Percentiles rank a stretch among this genome's conserved stretches.
These are phyloP conservation scores for Cheumatopsyche charites DNA, from an alignment of 1,140 invertebrate genomes.

Conservation along the genomic window DNA sequence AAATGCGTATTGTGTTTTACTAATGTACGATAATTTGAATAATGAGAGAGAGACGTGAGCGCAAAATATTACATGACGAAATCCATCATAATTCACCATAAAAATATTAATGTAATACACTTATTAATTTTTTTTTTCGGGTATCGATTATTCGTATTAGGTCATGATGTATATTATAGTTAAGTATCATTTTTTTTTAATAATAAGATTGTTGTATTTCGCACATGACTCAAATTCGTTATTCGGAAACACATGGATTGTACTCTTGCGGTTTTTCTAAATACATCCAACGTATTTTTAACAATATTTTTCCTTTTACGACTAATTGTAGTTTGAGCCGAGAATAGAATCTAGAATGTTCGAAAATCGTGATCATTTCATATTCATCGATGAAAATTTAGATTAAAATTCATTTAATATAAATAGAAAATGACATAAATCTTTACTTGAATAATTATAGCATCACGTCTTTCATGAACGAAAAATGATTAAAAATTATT, in stretches of 20 bases:
- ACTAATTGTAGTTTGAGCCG: neutral
- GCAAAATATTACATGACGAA: neutral
- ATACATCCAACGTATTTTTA: neutral
- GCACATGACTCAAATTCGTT: constrained; percentile 9
- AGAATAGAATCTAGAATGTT: neutral
- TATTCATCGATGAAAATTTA: neutral
- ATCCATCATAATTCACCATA: neutral
- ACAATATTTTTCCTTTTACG: constrained; percentile 6
- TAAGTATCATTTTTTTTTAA: neutral
- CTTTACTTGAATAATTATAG: too few species aligned
- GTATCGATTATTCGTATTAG: neutral
- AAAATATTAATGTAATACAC: neutral
- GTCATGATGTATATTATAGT: neutral
- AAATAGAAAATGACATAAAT: too few species aligned
- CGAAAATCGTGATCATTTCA: neutral
- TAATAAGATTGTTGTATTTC: neutral
- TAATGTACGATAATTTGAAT: constrained; percentile 5
- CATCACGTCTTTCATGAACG: too few species aligned
- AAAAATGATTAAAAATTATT: neutral
- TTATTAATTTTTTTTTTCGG: neutral
- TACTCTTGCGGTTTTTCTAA: constrained; percentile 21
- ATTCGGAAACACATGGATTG: constrained; percentile 12
- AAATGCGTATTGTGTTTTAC: neutral
- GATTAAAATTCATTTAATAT: neutral
- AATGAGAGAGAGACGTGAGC: neutral